These are phyloP conservation scores for Helicoverpa assulta DNA, from an alignment of 2,888 invertebrate species.

Conservation along the genomic window DNA sequence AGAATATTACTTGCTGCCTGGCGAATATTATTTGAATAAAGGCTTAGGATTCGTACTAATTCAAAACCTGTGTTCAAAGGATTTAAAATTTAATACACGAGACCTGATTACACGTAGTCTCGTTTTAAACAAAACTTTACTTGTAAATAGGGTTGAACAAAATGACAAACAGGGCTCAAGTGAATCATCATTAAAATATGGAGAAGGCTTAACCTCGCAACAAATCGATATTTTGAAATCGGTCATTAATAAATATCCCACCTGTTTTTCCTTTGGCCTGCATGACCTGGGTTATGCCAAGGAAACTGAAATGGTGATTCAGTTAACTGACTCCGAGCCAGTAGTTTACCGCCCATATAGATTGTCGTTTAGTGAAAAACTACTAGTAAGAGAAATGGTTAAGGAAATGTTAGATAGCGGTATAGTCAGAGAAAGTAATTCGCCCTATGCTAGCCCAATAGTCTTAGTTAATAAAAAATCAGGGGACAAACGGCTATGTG, in stretches of 20 bases:
- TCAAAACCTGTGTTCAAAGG: not conserved
- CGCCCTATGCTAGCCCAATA: slow-evolving; percentile 3
- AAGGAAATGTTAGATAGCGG: not conserved
- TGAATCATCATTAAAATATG: not conserved
- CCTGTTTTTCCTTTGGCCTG: not conserved
- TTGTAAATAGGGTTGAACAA: not conserved
- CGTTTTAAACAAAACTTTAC: not conserved
- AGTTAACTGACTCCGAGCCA: not conserved
- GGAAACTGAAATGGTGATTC: not conserved
- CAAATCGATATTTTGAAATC: not conserved
- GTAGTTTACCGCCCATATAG: slow-evolving; percentile 2
- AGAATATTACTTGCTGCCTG: not conserved
- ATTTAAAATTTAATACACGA: not conserved
- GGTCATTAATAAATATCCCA: not conserved
- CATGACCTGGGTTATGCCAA: not conserved
- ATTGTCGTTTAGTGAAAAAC: not conserved
- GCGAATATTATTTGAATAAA: not conserved
- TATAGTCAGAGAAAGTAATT: not conserved
- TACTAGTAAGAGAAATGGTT: not conserved
- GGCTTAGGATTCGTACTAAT: not conserved
- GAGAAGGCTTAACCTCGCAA: not conserved
- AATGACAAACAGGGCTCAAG: not conserved
- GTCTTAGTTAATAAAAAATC: slow-evolving; percentile 10
- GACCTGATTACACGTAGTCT: not conserved
- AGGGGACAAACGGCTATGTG: slow-evolving; percentile 7